phyloP scores from a whole-genome alignment of 2,797 vertebrate species.

The Eulemur rubriventer region DNA sequence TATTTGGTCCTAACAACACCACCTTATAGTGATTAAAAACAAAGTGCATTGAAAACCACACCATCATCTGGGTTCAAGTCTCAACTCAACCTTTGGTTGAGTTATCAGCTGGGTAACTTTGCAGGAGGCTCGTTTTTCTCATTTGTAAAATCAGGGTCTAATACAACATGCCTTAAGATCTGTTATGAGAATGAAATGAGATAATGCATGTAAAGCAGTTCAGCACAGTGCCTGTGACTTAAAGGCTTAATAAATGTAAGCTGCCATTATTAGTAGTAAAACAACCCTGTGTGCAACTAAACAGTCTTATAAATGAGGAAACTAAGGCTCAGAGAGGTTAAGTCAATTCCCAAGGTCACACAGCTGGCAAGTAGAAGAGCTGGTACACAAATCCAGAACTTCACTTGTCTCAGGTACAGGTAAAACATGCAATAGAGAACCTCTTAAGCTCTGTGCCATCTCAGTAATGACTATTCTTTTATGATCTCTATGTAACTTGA shows the following conservation, averaged over 20 bases:
- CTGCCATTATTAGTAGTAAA: constrained; percentile 21
- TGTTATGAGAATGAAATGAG: constrained; percentile 31
- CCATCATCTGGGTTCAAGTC: background rate
- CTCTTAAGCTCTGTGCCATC: background rate
- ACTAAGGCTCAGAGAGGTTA: constrained; percentile 38
- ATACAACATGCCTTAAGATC: background rate
- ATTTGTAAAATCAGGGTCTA: constrained; percentile 24
- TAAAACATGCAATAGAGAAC: background rate
- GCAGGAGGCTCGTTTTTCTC: constrained; percentile 15
- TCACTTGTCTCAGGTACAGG: background rate
- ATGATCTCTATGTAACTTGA: constrained; percentile 51
- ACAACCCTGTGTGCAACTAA: background rate
- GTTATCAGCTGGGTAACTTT: constrained; percentile 24
- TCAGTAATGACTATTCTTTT: constrained; percentile 34
- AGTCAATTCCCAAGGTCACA: background rate
- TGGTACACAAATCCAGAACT: background rate
- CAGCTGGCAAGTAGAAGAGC: background rate
- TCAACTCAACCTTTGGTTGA: background rate
- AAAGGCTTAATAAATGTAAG: constrained; percentile 26
- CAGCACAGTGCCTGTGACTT: background rate
- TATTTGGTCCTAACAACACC: background rate
- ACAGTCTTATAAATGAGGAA: constrained; percentile 35
- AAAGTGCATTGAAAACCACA: background rate
- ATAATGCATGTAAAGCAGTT: constrained; percentile 43
- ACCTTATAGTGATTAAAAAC: background rate